Percentiles rank a stretch among this genome's conserved stretches.
These are phyloP conservation scores for Ramphastos sulfuratus DNA, from an alignment of 2,113 vertebrate species.

Conservation along the genomic window DNA sequence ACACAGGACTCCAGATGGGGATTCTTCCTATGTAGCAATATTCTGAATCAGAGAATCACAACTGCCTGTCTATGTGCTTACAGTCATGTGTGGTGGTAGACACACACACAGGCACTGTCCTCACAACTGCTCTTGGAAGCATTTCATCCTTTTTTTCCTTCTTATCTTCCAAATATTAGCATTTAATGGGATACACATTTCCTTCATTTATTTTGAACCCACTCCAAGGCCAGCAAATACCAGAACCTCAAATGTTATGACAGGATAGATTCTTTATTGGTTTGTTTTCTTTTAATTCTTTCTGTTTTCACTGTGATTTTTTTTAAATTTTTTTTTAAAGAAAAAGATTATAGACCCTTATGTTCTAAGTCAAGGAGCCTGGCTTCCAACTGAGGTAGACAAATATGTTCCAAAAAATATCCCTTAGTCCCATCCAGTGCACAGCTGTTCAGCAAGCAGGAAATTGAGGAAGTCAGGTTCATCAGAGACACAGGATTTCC, in stretches of 20 bases:
- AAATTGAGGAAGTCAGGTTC: slow-evolving; percentile 83
- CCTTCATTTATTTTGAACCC: slow-evolving; percentile 85
- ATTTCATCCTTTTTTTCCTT: slow-evolving; percentile 66
- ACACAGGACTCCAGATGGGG: no score
- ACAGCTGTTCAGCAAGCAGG: slow-evolving; percentile 78
- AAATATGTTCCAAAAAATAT: slow-evolving; percentile 69
- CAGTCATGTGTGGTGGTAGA: background rate
- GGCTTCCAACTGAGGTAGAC: slow-evolving; percentile 76
- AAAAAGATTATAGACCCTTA: slow-evolving; percentile 75
- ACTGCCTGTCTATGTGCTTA: background rate
- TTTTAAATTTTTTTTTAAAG: no score
- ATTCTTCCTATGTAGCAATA: background rate
- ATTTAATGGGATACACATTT: slow-evolving; percentile 97
- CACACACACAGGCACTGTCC: background rate
- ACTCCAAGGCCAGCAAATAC: slow-evolving; percentile 87
- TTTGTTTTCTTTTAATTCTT: slow-evolving; percentile 93
- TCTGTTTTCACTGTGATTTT: slow-evolving; percentile 80
- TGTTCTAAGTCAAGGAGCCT: slow-evolving; percentile 79
- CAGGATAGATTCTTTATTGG: slow-evolving; percentile 87
- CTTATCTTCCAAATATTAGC: slow-evolving; percentile 87
- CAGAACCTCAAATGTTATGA: slow-evolving; percentile 85
- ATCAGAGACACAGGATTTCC: slow-evolving; percentile 77
- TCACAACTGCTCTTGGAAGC: slow-evolving; percentile 67
- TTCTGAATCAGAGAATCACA: background rate
- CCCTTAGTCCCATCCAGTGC: slow-evolving; percentile 66